Evolutionary conservation across 2,888 invertebrate species (phyloP).

Genomic region (Mythimna loreyi): DNA sequence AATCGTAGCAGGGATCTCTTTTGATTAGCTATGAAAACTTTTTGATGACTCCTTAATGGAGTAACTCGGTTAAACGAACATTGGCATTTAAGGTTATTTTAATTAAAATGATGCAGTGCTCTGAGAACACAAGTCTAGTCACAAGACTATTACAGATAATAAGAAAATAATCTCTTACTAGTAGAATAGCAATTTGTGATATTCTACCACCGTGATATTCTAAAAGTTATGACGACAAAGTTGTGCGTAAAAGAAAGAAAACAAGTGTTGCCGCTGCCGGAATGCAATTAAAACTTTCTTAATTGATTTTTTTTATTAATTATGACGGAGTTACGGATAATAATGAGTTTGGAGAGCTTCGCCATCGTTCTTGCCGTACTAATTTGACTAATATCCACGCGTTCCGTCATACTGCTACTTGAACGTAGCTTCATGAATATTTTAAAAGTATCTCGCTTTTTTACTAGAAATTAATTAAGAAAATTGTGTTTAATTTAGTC

Average conservation of each 20-base stretch:
- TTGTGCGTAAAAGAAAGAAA: conserved; percentile 46
- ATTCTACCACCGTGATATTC: conserved; percentile 18
- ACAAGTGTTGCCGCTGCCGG: conserved; percentile 43
- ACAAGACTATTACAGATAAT: background rate
- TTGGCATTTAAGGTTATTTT: background rate
- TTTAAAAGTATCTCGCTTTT: conserved; percentile 50
- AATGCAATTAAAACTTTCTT: conserved; percentile 71
- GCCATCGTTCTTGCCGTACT: conserved; percentile 53
- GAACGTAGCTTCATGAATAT: conserved; percentile 67
- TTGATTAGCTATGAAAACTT: conserved; percentile 38
- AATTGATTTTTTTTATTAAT: conserved; percentile 71
- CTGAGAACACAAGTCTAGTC: background rate
- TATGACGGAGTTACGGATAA: conserved; percentile 53
- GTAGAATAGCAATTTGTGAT: conserved; percentile 4
- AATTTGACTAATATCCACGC: conserved; percentile 67
- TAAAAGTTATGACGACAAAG: conserved; percentile 45
- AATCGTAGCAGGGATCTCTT: conserved; percentile 26
- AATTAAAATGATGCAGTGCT: background rate
- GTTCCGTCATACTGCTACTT: conserved; percentile 62
- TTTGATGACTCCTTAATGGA: conserved; percentile 29
- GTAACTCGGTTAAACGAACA: background rate
- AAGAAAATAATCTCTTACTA: background rate
- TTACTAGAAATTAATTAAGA: conserved; percentile 54
- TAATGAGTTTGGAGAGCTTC: conserved; percentile 58
- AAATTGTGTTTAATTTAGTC: conserved; percentile 44